phyloP scores from a whole-genome alignment of 2,113 vertebrate species.

The Cyanoderma ruficeps region DNA sequence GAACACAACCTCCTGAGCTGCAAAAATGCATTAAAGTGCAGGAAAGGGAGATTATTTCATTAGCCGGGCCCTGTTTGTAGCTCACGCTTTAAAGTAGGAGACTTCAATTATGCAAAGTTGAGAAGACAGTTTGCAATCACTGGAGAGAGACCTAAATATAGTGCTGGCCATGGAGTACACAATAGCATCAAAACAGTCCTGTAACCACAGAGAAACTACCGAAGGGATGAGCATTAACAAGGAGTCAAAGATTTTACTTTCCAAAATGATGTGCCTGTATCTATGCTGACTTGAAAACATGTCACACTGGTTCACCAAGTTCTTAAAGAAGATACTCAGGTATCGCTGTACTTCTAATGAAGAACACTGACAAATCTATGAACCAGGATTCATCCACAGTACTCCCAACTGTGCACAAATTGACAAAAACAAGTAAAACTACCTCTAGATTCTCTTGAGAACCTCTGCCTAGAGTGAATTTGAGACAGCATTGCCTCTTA shows the following conservation, averaged over 20 bases:
- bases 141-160: not conserved
- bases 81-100: not conserved
- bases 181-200: not conserved
- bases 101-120: not conserved
- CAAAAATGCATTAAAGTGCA: not conserved
- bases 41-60: constrained; percentile 3
- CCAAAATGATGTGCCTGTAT: not conserved
- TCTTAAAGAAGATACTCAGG: not conserved
- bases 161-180: not conserved
- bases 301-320: not conserved
- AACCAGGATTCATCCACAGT: not conserved
- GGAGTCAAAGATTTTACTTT: not conserved
- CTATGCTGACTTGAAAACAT: not conserved
- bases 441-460: not conserved
- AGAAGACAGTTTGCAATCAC: not conserved
- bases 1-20: not conserved
- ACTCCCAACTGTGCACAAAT: not conserved
- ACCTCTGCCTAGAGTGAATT: not conserved
- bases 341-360: accelerated
- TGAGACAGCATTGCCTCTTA: not conserved
- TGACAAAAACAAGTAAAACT: not conserved
- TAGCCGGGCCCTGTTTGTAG: not conserved
- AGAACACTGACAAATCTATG: not conserved
- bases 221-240: not conserved
- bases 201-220: not conserved